These are phyloP conservation scores for Pachycephala philippinensis DNA, from an alignment of 2,113 vertebrate genomes.

Conservation along the genomic window DNA sequence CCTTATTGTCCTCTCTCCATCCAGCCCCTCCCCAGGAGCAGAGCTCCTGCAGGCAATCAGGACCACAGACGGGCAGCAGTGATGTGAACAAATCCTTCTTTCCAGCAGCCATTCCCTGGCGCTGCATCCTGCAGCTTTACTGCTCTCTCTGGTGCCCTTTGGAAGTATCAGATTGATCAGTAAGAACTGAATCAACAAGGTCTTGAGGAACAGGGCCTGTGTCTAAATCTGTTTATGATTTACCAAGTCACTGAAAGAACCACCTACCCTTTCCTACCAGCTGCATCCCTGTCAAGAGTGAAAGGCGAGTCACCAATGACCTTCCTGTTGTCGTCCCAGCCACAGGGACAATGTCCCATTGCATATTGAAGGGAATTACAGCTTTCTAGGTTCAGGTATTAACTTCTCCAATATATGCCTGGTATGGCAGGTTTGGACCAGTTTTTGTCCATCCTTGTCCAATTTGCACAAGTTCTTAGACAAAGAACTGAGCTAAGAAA, in stretches of 20 bases:
- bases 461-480: background rate
- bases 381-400: background rate
- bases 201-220: background rate
- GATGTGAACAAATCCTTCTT: background rate
- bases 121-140: background rate
- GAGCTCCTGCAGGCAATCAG: background rate
- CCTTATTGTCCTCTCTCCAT: background rate
- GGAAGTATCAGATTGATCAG: background rate
- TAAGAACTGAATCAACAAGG: background rate
- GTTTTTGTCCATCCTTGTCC: background rate
- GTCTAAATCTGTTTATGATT: background rate
- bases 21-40: background rate
- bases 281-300: background rate
- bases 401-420: background rate
- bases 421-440: background rate
- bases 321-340: background rate
- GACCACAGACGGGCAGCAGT: background rate
- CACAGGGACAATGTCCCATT: background rate
- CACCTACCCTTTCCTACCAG: background rate
- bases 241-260: background rate
- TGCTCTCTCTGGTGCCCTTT: background rate
- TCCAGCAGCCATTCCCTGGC: background rate
- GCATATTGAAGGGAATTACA: accelerated
- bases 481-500: background rate
- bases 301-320: background rate